phyloP scores from a whole-genome alignment of 2,888 invertebrate genomes.

The Heteropelma amictum region DNA sequence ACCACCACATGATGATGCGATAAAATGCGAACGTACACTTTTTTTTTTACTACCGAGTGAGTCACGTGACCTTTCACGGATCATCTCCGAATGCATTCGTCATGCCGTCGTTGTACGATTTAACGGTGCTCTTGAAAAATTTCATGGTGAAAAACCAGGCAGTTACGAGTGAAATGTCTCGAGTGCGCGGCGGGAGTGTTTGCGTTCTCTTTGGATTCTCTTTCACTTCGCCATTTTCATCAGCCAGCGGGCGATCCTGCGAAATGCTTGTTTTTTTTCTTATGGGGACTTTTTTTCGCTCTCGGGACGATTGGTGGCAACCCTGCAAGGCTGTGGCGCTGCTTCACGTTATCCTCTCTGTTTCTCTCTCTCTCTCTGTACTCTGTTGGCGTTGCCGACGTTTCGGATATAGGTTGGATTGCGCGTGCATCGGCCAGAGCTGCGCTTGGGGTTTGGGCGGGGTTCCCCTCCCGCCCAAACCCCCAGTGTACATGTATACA shows the following conservation, averaged over 20 bases:
- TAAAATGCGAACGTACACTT: too few relatives aligned
- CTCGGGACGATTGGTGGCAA: slow-evolving; percentile 40
- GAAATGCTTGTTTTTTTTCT: slow-evolving; percentile 13
- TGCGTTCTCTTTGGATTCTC: not conserved
- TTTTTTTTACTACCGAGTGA: too few relatives aligned
- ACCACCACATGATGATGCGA: too few relatives aligned
- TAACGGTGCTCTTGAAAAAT: too few relatives aligned
- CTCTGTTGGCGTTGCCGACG: not conserved
- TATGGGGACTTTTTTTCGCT: not conserved
- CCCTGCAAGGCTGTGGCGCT: slow-evolving; percentile 34
- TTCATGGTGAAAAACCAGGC: too few relatives aligned
- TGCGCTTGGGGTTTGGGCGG: slow-evolving; percentile 63
- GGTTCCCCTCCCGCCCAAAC: slow-evolving; percentile 58
- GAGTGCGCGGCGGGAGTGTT: not conserved
- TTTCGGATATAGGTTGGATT: slow-evolving; percentile 11
- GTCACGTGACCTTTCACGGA: too few relatives aligned
- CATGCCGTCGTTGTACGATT: too few relatives aligned
- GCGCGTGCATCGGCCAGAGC: slow-evolving; percentile 43
- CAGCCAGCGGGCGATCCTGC: not conserved
- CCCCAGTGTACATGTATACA: too few relatives aligned
- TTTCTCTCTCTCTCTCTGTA: not conserved
- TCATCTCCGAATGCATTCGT: too few relatives aligned
- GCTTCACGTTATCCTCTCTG: not conserved
- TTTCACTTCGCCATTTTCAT: not conserved
- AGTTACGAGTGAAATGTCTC: too few relatives aligned